Evolutionary conservation across 2,888 invertebrate genomes (phyloP), one percentile per base, ranked within the genome.

Genomic region (Lingula anatina): DNA sequence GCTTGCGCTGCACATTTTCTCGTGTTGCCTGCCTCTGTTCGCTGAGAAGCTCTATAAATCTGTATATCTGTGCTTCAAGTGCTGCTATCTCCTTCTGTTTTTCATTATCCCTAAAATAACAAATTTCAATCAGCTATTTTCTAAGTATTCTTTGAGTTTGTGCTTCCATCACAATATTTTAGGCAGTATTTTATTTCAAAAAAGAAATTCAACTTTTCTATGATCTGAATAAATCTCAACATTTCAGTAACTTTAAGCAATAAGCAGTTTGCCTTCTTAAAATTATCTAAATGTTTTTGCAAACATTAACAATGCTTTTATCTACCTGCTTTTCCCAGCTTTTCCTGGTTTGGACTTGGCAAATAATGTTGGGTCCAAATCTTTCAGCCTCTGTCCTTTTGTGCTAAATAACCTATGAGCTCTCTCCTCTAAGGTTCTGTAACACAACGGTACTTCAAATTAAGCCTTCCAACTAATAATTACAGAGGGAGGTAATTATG

Each of bases 1-100:
- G 99, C 66, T 97, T 94, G 2, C 99, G 84, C 68, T 97, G 96
- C 3, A 99, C 97, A 78, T 99, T 99, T 79, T 99, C 99, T 67
- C 93, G 90, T 0, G 97, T 97, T 0, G 93, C 86, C 3, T 85
- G 83, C 40, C 97, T 83, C 63, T 96, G 93, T 54, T 88, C 85
- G 27, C 86, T 84, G 37, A 95, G 84, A 47, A 91, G 79, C 62
- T 90, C 90, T 0, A 90, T 86, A 54, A 94, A 85, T 81, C 86
- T 85, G 73, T 95, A 95, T 23, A 92, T 83, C 60, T 94, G 90
- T 0, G 91, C 87, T 79, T 97, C 96, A 49, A 95, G 80, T 46
- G 84, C 83, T 1, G 89, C 92, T 51, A 94, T 85, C 64, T 96
- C 95, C 66, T 86, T 87, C 68, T 92, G 88, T 39, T 90, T 85